A percentile compares a stretch with the other conserved stretches of the same genome.
Evolutionary conservation across 2,113 vertebrate species (phyloP).

Genomic region (Tichodroma muraria): DNA sequence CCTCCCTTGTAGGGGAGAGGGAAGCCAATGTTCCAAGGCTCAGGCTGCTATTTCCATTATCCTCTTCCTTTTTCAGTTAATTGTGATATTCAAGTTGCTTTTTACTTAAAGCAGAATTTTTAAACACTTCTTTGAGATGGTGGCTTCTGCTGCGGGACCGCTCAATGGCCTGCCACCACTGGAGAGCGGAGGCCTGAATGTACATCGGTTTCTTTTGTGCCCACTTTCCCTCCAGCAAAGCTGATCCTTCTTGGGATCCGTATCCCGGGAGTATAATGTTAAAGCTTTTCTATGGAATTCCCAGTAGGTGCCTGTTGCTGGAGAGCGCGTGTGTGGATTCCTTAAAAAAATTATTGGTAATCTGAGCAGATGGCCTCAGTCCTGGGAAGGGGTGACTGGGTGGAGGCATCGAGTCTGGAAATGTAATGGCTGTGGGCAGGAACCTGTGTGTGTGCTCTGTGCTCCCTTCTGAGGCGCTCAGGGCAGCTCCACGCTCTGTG

Average conservation of each 20-base stretch:
- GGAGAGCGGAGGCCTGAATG: background rate
- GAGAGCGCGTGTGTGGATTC: fast-evolving
- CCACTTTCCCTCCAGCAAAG: background rate
- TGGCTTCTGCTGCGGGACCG: background rate
- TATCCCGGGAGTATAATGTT: background rate
- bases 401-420: background rate
- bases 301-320: background rate
- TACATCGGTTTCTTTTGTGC: background rate
- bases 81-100: background rate
- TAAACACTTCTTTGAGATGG: background rate
- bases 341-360: background rate
- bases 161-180: background rate
- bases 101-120: background rate
- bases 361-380: background rate
- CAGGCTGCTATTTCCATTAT: background rate
- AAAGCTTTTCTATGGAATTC: background rate
- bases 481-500: fast-evolving
- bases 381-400: background rate
- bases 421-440: background rate
- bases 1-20: background rate
- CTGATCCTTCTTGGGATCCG: background rate
- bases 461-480: background rate
- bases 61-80: background rate
- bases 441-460: background rate
- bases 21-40: background rate